phyloP scores from a whole-genome alignment of 1,140 invertebrate genomes.

The Mycetomoellerius zeteki region DNA sequence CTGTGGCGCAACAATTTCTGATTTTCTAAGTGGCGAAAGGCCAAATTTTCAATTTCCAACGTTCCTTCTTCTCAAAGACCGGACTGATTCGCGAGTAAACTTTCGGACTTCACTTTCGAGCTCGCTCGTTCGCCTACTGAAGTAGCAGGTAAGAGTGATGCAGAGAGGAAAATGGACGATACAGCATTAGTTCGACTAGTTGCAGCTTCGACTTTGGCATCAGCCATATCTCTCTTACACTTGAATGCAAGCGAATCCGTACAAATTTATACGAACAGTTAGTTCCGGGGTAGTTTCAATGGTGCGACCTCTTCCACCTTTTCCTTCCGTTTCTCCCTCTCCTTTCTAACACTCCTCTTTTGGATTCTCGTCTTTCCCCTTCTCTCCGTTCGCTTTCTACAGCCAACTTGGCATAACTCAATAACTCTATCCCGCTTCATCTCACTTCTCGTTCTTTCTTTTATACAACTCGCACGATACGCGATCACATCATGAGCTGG shows the following conservation, averaged over 20 bases:
- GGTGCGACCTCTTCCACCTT: slow-evolving; percentile 37
- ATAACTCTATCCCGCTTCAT: slow-evolving; percentile 39
- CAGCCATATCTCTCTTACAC: slow-evolving; percentile 77
- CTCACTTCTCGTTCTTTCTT: slow-evolving; percentile 25
- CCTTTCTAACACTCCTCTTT: slow-evolving; percentile 22
- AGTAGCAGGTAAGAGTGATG: slow-evolving; percentile 1
- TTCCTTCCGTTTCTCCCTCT: slow-evolving; percentile 18
- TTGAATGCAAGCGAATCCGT: slow-evolving; percentile 76
- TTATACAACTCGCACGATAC: slow-evolving; percentile 3
- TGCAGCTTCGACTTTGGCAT: slow-evolving; percentile 27
- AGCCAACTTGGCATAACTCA: slow-evolving; percentile 51
- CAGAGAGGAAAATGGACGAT: slow-evolving; percentile 21
- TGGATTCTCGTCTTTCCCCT: slow-evolving; percentile 18
- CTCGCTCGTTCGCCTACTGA: neutral
- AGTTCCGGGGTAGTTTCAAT: slow-evolving; percentile 74
- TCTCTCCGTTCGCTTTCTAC: slow-evolving; percentile 33
- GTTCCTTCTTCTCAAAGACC: slow-evolving; percentile 15
- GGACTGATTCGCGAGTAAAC: neutral
- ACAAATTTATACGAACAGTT: slow-evolving; percentile 80
- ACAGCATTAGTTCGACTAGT: slow-evolving; percentile 24
- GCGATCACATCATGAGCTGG: slow-evolving; percentile 32
- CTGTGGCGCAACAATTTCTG: neutral
- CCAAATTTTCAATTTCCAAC: slow-evolving; percentile 1
- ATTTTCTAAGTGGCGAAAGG: neutral
- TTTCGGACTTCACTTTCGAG: neutral